phyloP scores from a whole-genome alignment of 2,113 vertebrate species.

The Microcebus murinus region DNA sequence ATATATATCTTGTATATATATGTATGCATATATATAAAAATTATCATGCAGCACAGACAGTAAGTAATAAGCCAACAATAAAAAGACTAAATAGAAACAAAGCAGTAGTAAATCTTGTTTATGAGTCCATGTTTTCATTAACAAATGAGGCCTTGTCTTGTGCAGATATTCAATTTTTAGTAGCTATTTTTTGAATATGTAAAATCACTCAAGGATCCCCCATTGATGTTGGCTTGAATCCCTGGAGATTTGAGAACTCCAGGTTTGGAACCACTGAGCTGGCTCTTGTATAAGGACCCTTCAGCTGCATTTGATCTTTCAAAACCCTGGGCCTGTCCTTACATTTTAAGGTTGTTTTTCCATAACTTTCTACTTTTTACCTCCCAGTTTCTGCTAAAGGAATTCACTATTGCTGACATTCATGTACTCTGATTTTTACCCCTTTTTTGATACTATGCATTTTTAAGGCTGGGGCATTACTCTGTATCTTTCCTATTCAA shows the following conservation, averaged over 20 bases:
- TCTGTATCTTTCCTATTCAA: neutral
- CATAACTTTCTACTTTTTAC: neutral
- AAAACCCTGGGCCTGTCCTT: neutral
- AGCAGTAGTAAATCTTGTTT: neutral
- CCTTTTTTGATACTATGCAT: too few species aligned
- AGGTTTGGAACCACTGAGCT: neutral
- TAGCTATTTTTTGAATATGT: neutral
- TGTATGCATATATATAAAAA: neutral
- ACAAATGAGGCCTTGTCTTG: neutral
- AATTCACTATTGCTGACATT: neutral
- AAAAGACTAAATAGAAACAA: neutral
- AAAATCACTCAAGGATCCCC: neutral
- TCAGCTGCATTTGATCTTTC: neutral
- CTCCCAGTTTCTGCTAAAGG: neutral
- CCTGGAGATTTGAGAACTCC: neutral
- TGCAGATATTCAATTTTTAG: neutral
- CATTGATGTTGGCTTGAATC: neutral
- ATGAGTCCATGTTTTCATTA: constrained; percentile 25
- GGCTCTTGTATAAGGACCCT: neutral
- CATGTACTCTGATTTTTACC: fast-evolving
- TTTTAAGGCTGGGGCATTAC: neutral
- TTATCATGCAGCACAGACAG: neutral
- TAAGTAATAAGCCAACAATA: neutral
- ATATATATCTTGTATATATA: too few species aligned
- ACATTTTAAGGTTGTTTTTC: neutral